Evolutionary conservation across 1,140 invertebrate species (phyloP).

Genomic region (Drosophila bocqueti): DNA sequence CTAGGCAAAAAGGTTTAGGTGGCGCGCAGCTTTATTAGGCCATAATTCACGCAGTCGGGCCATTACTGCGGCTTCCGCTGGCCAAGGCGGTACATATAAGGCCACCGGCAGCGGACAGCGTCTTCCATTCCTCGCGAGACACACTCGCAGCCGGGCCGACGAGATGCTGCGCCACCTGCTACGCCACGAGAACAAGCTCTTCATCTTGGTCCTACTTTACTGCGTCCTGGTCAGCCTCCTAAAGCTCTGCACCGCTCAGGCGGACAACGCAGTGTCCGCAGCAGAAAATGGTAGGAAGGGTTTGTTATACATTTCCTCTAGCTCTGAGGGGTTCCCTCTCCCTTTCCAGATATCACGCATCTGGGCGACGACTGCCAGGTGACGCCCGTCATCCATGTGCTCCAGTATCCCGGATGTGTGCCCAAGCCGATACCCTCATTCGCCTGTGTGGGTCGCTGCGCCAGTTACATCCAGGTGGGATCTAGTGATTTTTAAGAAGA

Average conservation of each 20-base stretch:
- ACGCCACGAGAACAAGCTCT: slow-evolving; percentile 62
- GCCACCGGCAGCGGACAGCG: slow-evolving; percentile 7
- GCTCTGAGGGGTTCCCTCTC: background rate
- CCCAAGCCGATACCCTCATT: slow-evolving; percentile 97
- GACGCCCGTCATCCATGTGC: slow-evolving; percentile 95
- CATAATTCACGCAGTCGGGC: slow-evolving; percentile 62
- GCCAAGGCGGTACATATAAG: slow-evolving; percentile 56
- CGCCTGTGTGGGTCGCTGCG: slow-evolving; percentile 95
- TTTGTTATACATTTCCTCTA: background rate
- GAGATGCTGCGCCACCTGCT: slow-evolving; percentile 68
- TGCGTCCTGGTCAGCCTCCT: slow-evolving; percentile 69
- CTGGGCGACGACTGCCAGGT: slow-evolving; percentile 94
- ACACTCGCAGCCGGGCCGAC: slow-evolving; percentile 40
- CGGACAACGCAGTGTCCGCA: slow-evolving; percentile 54
- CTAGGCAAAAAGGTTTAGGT: slow-evolving; percentile 75
- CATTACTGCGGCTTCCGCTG: slow-evolving; percentile 46
- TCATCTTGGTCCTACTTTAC: slow-evolving; percentile 66
- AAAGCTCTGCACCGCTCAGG: slow-evolving; percentile 69
- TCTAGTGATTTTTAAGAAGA: background rate
- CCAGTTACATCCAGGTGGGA: slow-evolving; percentile 94
- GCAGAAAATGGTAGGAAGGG: slow-evolving; percentile 59
- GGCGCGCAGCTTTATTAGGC: slow-evolving; percentile 64
- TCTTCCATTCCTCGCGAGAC: slow-evolving; percentile 60
- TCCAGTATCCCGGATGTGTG: slow-evolving; percentile 96
- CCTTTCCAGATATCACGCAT: slow-evolving; percentile 72